These are phyloP conservation scores for Pammene fasciana DNA, from an alignment of 2,888 invertebrate species.

Conservation along the genomic window DNA sequence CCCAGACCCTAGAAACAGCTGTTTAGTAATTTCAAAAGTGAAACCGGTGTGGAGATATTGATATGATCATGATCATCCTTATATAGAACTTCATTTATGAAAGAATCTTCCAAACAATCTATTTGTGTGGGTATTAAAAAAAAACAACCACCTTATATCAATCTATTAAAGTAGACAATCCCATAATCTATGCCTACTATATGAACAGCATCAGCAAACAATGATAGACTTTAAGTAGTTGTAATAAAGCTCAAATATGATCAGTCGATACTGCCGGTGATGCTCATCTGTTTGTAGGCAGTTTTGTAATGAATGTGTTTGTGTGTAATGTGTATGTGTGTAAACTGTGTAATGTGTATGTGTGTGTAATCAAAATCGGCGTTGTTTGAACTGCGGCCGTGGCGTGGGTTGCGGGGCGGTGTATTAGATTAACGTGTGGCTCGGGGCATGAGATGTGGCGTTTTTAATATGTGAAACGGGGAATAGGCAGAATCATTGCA, in stretches of 20 bases:
- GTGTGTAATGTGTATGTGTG: constrained; percentile 6
- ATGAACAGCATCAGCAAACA: not conserved
- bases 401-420: constrained; percentile 34
- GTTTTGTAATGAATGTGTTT: constrained; percentile 11
- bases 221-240: not conserved
- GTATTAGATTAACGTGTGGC: constrained; percentile 35
- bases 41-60: not conserved
- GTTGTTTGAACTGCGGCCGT: constrained; percentile 33
- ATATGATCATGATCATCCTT: constrained; percentile 3
- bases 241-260: not conserved
- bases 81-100: constrained; percentile 2
- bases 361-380: constrained; percentile 36
- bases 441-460: not conserved
- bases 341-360: constrained; percentile 10
- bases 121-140: not conserved
- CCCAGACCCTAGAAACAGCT: no score
- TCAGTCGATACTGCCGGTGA: not conserved
- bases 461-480: not conserved
- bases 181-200: not conserved
- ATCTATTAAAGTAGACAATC: not conserved
- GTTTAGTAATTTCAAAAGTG: not conserved
- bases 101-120: constrained; percentile 3
- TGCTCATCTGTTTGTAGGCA: not conserved
- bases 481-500: no score
- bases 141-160: not conserved